These are phyloP conservation scores for Epinotia nisella DNA, from an alignment of 2,888 invertebrate species.

Conservation along the genomic window DNA sequence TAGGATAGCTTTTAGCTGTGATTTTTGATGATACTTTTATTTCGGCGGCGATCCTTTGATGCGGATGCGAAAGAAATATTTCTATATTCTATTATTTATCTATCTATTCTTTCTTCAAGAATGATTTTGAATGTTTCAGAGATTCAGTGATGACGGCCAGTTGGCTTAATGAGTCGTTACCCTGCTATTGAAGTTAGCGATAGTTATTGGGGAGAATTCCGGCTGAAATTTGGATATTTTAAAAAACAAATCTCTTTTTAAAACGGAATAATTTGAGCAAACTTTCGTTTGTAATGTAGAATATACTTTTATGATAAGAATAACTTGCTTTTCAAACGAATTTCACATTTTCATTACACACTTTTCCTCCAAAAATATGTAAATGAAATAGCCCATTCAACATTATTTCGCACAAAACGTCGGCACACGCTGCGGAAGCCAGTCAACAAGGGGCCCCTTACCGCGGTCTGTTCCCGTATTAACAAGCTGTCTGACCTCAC, in stretches of 20 bases:
- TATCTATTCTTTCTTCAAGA: neutral
- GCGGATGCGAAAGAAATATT: neutral
- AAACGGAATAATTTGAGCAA: neutral
- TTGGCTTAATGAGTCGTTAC: no score
- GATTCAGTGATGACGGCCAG: no score
- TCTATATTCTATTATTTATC: no score
- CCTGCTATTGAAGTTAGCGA: no score
- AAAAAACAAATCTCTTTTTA: neutral
- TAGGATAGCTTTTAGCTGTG: constrained; percentile 24
- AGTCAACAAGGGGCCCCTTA: constrained; percentile 13
- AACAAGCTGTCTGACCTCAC: neutral
- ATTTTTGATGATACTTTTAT: constrained; percentile 11
- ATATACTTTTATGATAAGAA: neutral
- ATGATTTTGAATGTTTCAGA: neutral
- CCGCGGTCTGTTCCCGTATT: neutral
- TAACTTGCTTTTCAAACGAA: neutral
- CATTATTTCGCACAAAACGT: constrained; percentile 12
- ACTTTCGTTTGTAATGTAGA: neutral
- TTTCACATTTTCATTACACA: neutral
- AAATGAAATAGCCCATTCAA: constrained; percentile 17
- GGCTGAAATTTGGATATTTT: neutral
- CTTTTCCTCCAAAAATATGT: constrained; percentile 14
- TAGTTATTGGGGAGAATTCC: no score
- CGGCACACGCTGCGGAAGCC: neutral
- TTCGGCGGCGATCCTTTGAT: neutral